These are phyloP conservation scores for Mormyrus iriodes DNA, from an alignment of 2,113 vertebrate species.

Conservation along the genomic window DNA sequence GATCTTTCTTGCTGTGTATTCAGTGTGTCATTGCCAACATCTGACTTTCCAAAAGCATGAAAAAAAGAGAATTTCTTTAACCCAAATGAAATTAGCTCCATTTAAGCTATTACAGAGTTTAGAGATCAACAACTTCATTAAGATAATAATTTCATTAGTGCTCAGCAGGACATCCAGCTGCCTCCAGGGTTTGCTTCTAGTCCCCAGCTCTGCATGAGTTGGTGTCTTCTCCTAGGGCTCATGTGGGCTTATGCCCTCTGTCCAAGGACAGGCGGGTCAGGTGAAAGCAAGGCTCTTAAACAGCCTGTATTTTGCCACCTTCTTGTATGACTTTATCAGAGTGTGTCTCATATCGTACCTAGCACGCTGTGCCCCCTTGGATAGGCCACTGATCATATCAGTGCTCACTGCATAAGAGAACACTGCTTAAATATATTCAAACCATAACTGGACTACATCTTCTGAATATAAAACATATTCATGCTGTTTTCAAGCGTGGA, in stretches of 20 bases:
- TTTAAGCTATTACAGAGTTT: neutral
- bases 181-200: neutral
- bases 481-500: neutral
- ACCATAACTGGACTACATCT: neutral
- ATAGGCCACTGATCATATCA: neutral
- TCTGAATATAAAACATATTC: neutral
- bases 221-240: neutral
- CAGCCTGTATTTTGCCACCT: neutral
- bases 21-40: neutral
- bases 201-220: neutral
- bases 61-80: neutral
- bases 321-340: neutral
- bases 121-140: conserved; percentile 14
- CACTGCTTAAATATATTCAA: neutral
- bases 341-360: neutral
- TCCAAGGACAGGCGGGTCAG: neutral
- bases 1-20: neutral
- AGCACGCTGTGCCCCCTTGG: neutral
- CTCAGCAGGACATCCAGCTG: neutral
- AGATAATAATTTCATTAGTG: conserved; percentile 3
- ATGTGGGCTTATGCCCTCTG: too few species aligned
- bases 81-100: neutral
- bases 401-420: neutral
- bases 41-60: neutral
- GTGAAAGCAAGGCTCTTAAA: neutral